Evolutionary conservation across 2,113 vertebrate species (phyloP), one percentile per base, ranked within the genome.

Genomic region (Gobio gobio): DNA sequence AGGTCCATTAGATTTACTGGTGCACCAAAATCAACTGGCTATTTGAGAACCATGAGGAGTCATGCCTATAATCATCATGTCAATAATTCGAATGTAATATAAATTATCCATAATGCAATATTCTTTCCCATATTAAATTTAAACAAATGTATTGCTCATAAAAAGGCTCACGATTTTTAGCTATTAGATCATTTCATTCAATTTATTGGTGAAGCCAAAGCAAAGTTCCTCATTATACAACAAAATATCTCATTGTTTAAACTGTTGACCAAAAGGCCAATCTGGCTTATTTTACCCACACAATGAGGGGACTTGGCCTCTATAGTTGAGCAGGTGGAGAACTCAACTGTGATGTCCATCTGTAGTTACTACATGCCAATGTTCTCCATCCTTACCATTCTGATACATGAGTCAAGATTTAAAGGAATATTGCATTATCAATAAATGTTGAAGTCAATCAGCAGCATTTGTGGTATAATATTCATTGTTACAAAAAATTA

Each of bases 301-400:
- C 3, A 36, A 56, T 18, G 77, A 63, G 7, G 4, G 36, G 33
- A 79, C 26, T 6, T 79, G 78, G 78, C 36, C 58, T 63, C 33
- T 59, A 13, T 10, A 4, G n/a, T 79, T 45, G n/a, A 79, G 58
- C 58, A 63, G 58, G 58, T 78, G 76, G 54, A 47, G 58, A 79
- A 26, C 18, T 73, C 70, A 45, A 73, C 54, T 59, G 54, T 59
- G 54, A 59, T n/a, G 4, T 59, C 77, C 58, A 45, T 63, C 77
- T 79, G 58, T 26, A 16, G 58, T 3, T 29, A 7, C 43, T 14
- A 3, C 4, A 47, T 64, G 78, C 58, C 40, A 79, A 18, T 47
- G 40, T 79, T 79, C n/a, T 45, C 77, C 77, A 47, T 63, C 58
- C 9, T 45, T 22, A 56, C 4, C 10, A 47, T 64, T 47, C 14